Conservation (phyloP, 2,113 vertebrate genomes). For the Synchiropus splendidus region DNA sequence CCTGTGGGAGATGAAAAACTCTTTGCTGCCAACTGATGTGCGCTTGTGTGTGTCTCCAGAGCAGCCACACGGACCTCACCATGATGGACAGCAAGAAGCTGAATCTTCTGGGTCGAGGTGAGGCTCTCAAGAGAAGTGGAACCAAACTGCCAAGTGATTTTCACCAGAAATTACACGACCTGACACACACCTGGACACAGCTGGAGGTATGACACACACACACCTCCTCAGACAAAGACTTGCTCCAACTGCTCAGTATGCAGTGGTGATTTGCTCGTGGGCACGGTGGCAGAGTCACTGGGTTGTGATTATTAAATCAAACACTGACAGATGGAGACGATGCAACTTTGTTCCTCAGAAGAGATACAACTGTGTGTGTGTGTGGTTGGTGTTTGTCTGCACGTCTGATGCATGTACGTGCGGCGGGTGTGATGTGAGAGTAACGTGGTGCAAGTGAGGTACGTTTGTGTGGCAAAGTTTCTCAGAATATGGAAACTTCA, state of each 20-base stretch:
- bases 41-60: constrained; percentile 53
- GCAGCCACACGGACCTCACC: constrained; percentile 84
- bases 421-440: too few species aligned
- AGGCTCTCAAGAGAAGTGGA: constrained; percentile 80
- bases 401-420: too few species aligned
- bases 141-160: constrained; percentile 75
- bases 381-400: too few species aligned
- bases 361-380: constrained; percentile 26
- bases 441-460: too few species aligned
- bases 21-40: not conserved
- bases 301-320: constrained; percentile 27
- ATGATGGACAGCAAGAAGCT: constrained; percentile 80
- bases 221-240: constrained; percentile 26
- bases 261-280: constrained; percentile 8
- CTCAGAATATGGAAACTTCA: too few species aligned
- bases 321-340: constrained; percentile 31
- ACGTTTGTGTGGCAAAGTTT: not conserved
- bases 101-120: constrained; percentile 80
- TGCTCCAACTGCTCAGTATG: too few species aligned
- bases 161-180: constrained; percentile 80
- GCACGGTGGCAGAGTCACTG: constrained; percentile 8
- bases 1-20: not conserved
- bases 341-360: constrained; percentile 33
- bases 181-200: constrained; percentile 87
- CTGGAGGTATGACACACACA: constrained; percentile 74